Evolutionary conservation across 1,140 invertebrate genomes (phyloP).

Genomic region (Nymphalis io): DNA sequence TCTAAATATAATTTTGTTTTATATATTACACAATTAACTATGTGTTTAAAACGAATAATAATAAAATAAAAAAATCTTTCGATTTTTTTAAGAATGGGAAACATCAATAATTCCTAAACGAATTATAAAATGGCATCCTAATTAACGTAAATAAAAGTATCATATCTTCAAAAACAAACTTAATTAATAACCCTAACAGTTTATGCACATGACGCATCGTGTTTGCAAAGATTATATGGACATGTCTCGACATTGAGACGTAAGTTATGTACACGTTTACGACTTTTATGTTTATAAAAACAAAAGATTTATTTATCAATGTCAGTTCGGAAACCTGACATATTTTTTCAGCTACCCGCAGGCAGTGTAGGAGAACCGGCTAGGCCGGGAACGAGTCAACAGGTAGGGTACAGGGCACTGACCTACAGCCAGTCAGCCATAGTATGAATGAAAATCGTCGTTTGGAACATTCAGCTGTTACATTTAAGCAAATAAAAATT

Average conservation of each 20-base stretch:
- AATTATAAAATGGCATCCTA: neutral
- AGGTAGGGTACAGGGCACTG: conserved; percentile 76
- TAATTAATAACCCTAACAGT: conserved; percentile 2
- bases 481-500: conserved; percentile 2
- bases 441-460: conserved; percentile 64
- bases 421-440: conserved; percentile 64
- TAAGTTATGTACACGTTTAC: conserved; percentile 6
- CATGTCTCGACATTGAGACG: conserved; percentile 8
- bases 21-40: neutral
- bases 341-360: conserved; percentile 38
- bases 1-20: neutral
- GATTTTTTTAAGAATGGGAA: no score
- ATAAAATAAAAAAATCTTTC: neutral
- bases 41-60: no score
- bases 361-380: conserved; percentile 61
- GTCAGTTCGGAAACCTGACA: conserved; percentile 37
- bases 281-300: conserved; percentile 27
- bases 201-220: conserved; percentile 4
- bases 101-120: neutral
- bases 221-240: neutral
- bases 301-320: conserved; percentile 43
- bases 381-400: conserved; percentile 66
- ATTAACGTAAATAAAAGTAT: neutral
- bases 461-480: conserved; percentile 43
- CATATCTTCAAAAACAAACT: conserved; percentile 5